Evolutionary conservation across 2,797 vertebrate species (phyloP), one percentile per base, ranked within the genome.

Genomic region (Steatocranus sp.): DNA sequence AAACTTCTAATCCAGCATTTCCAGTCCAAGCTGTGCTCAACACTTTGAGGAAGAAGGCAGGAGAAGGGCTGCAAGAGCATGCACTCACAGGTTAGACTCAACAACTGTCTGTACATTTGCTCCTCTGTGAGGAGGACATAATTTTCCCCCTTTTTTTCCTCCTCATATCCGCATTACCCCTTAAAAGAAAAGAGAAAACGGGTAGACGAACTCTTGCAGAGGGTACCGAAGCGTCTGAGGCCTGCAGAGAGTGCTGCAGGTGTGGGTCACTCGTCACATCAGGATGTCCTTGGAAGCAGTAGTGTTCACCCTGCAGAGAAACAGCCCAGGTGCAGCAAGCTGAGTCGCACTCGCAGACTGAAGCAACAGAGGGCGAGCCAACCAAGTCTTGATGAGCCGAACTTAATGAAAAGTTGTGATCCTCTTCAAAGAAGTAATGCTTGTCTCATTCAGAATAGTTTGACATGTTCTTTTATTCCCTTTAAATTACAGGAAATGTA

Each of bases 1-100:
- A 83, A 49, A 89, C 76, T 17, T 95, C 88, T 53, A 97, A 97
- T 90, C 93, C 95, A n/a, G 86, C 89, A 0, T 98, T 98, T 94
- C 96, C 97, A 11, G 96, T 96, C 49, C 93, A 38, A 54, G 91
- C 85, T 27, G 95, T 97, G 68, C 97, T 98, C 88, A 81, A 76
- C 53, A 86, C 81, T 30, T 93, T 99, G 89, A 93, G 95, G 74
- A 96, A 91, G 89, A 97, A 95, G 86, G 90, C 87, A 34, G 85
- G 66, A 2, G 91, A 94, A 30, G 32, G 85, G 17, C 79, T 61
- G 32, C 25, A 86, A 38, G 87, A 77, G 79, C 75, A 58, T 56
- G 89, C 86, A 66, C 84, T 83, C 9, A 82, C 90, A 94, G 97
- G 98, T 98, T 87, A 94, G 70, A 46, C 53, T 20, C 11, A 36